Evolutionary conservation across 2,113 vertebrate genomes (phyloP), one percentile per base, ranked within the genome.

Genomic region (Rutilus rutilus): DNA sequence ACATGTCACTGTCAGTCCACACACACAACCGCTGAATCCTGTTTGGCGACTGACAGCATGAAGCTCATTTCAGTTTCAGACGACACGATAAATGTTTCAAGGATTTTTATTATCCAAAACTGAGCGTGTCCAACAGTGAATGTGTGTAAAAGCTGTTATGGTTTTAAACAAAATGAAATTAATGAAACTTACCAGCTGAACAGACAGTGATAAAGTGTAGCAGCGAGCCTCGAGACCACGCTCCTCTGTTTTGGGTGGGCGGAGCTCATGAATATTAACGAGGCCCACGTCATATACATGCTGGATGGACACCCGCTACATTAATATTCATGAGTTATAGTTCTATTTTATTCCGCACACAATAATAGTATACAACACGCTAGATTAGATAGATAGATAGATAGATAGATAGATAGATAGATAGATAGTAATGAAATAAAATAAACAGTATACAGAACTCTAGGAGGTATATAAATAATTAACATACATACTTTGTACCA

Each of bases 51-150:
- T 36, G 19, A 8, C 17, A 78, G 59, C 50, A 36, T n/a, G 52
- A 50, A 78, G 76, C 52, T 59, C 17, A 33, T 77, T 77, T 77
- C 42, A 42, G 42, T 0, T 2, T 42, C 74, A 4, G 25, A 76
- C 25, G n/a, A 30, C 25, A 57, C 21, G 5, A 33, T 14, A 14
- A 3, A 57, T 11, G 30, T 23, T 12, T 78, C 7, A 0, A 6
- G 9, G 30, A 57, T 23, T 12, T 21, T 5, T 9, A 33, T 27
- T 6, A 1, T 19, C 2, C 7, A 8, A 76, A 76, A 77, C 4
- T 36, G 12, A 6, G 17, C 42, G 0, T 33, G 5, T 57, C 11
- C 27, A 3, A 1, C 4, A 0, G 12, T 21, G 5, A 1, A n/a
- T 54, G 10, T 30, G 27, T 33, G 19, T 59, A 23, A 23, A 19